Evolutionary conservation across 2,797 vertebrate species (phyloP), one percentile per base, ranked within the genome.

Genomic region (Danio tinwini): DNA sequence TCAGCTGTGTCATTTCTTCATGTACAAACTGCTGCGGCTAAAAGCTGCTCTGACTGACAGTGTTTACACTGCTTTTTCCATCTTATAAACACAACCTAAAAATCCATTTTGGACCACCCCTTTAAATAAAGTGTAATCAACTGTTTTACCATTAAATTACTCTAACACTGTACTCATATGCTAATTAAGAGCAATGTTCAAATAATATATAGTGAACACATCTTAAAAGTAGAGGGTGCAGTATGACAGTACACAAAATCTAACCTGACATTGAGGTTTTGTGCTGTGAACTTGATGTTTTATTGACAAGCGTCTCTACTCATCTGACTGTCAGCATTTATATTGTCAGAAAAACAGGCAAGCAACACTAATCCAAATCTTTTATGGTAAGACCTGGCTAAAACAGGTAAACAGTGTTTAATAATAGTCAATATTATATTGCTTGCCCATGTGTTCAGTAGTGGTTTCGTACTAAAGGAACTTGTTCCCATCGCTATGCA

Each of bases 401-500:
- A 47, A 55, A 61, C 42, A 29, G 42, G 42, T 61, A 61, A 61
- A 61, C n/a, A 12, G 16, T 42, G 53, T 61, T 74, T 74, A 49
- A 58, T 56, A 58, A n/a, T 49, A 61, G 40, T 47, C 21, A 58
- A 61, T 74, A 61, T 61, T 42, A 47, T 42, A 55, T 55, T 56
- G 55, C 53, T 59, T 45, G 42, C 16, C 55, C 40, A n/a, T 47
- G 71, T 74, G 71, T 47, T 73, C 71, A 11, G 17, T 17, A 37
- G 71, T 12, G 71, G 9, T 59, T 73, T 45, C 21, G 17, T 74
- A 29, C 8, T 39, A 3, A 19, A 14, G n/a, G 2, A 2, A 37
- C 21, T 39, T 56, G 69, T 13, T 56, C 19, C 13, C 19, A 47
- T 61, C 44, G 3, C 19, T 59, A 37, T 37, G 19, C 55, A 74